Percentiles rank a stretch among this genome's conserved stretches.
These are phyloP conservation scores for Zaprionus nigranus DNA, from an alignment of 1,140 invertebrate genomes.

Conservation along the genomic window DNA sequence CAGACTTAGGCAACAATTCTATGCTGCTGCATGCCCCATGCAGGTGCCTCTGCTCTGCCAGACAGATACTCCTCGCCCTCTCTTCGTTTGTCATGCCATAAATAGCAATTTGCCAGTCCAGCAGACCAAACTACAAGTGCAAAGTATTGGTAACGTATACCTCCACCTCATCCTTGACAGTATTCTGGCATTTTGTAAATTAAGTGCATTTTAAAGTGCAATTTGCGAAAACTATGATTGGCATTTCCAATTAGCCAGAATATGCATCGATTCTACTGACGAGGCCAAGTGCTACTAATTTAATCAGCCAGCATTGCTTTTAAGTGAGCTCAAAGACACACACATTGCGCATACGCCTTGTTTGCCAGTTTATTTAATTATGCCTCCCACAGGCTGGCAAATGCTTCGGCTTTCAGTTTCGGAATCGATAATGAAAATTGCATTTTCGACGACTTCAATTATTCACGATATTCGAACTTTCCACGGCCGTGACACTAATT, in stretches of 20 bases:
- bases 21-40: conserved; percentile 23
- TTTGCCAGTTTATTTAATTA: conserved; percentile 71
- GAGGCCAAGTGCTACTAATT: conserved; percentile 46
- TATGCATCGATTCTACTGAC: neutral
- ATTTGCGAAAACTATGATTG: conserved; percentile 52
- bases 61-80: neutral
- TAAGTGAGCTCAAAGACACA: conserved; percentile 19
- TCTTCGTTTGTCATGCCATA: conserved; percentile 42
- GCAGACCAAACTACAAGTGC: conserved; percentile 25
- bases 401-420: neutral
- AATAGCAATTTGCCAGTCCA: conserved; percentile 64
- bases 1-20: conserved; percentile 68
- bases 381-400: conserved; percentile 27
- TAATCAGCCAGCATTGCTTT: conserved; percentile 32
- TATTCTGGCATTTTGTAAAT: conserved; percentile 13
- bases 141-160: neutral
- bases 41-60: neutral
- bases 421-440: conserved; percentile 30
- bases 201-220: conserved; percentile 50
- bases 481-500: conserved; percentile 32
- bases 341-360: conserved; percentile 31
- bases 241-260: conserved; percentile 37
- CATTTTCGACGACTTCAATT: conserved; percentile 33
- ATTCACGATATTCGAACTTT: conserved; percentile 38
- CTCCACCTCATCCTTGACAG: neutral